Conservation (phyloP, 92 coral and sea anemone species). For the Phymanthus crucifer region DNA sequence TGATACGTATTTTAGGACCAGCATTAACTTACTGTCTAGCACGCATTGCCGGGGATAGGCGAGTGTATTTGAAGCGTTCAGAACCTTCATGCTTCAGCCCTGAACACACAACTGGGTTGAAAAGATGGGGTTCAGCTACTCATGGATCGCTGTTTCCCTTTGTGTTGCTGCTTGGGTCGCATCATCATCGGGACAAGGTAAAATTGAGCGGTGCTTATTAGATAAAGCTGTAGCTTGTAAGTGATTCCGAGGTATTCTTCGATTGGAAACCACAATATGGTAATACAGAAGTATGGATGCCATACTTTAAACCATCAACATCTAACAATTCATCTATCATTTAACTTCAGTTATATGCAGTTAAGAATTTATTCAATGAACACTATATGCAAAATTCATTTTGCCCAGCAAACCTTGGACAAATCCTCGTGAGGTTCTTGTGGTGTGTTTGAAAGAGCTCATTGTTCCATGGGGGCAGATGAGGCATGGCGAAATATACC, state of each 20-base stretch:
- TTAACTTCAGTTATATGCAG: background rate
- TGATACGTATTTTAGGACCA: slow-evolving; percentile 66
- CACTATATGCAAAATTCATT: background rate
- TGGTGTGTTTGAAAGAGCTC: slow-evolving; percentile 35
- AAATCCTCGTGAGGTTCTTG: background rate
- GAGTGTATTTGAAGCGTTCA: slow-evolving; percentile 43
- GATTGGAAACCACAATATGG: background rate
- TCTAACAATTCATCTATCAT: background rate
- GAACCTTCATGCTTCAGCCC: slow-evolving; percentile 99
- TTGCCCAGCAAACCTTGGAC: background rate
- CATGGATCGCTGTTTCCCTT: slow-evolving; percentile 65
- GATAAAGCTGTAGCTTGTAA: background rate
- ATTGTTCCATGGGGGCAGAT: slow-evolving; percentile 20
- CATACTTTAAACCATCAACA: background rate
- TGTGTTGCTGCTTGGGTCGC: slow-evolving; percentile 33
- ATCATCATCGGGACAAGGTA: slow-evolving; percentile 37
- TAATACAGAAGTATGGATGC: background rate
- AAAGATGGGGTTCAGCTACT: slow-evolving; percentile 95
- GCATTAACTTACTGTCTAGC: slow-evolving; percentile 86
- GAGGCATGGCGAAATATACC: background rate
- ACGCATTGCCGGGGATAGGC: slow-evolving; percentile 70
- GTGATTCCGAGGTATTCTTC: background rate
- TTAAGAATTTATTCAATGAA: background rate
- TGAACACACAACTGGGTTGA: slow-evolving; percentile 73
- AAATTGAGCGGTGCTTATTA: slow-evolving; percentile 13